Conservation (phyloP, 2,888 invertebrate species). For the Polyommatus iphigenia region DNA sequence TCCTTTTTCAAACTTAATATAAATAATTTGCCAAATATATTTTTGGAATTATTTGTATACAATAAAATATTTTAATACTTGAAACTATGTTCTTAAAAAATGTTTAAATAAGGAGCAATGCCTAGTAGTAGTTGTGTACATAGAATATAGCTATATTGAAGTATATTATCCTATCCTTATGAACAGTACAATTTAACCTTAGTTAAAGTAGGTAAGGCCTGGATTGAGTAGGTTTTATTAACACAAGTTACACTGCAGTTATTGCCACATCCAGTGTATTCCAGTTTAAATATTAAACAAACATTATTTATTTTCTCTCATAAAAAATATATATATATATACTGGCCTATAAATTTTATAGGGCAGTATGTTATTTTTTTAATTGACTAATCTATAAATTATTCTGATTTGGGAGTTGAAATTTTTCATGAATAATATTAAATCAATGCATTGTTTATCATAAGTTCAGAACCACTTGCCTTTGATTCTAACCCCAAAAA, state of each 20-base stretch:
- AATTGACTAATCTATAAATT: background rate
- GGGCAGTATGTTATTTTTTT: background rate
- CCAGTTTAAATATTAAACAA: background rate
- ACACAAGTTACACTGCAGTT: background rate
- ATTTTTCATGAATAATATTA: too few relatives aligned
- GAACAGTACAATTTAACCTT: background rate
- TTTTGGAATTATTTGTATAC: conserved; percentile 20
- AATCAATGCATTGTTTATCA: too few relatives aligned
- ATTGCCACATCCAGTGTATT: background rate
- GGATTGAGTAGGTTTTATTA: background rate
- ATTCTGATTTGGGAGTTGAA: background rate
- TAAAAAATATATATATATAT: too few relatives aligned
- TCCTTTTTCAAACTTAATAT: background rate
- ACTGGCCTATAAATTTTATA: too few relatives aligned
- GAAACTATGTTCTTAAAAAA: background rate
- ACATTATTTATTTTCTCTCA: background rate
- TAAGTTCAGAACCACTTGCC: too few relatives aligned
- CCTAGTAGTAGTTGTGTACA: conserved; percentile 1
- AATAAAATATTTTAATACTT: conserved; percentile 7
- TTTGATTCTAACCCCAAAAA: background rate
- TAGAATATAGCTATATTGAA: background rate
- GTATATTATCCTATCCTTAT: background rate
- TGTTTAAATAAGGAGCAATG: background rate
- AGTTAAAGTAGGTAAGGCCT: background rate
- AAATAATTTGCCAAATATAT: conserved; percentile 30